These are phyloP conservation scores for Plutella xylostella DNA, from an alignment of 2,888 invertebrate genomes.

Conservation along the genomic window DNA sequence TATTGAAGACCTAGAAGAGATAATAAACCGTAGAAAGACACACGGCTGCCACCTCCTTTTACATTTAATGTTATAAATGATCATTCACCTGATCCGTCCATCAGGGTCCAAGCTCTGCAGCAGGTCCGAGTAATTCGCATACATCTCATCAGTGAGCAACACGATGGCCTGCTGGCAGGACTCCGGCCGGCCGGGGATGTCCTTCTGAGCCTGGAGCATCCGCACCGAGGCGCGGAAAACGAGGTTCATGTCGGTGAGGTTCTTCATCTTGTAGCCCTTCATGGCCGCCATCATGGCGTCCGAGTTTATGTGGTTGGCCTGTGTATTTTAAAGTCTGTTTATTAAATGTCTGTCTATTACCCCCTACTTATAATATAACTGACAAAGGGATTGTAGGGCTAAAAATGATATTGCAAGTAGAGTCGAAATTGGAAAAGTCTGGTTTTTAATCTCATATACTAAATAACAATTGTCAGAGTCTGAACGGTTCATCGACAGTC, in stretches of 20 bases:
- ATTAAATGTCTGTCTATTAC: no score
- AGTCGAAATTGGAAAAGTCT: no score
- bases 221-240: constrained; percentile 36
- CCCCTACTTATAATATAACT: no score
- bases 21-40: no score
- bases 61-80: no score
- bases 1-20: no score
- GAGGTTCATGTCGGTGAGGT: constrained; percentile 38
- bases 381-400: no score
- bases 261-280: constrained; percentile 28
- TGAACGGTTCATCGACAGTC: no score
- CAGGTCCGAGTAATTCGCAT: constrained; percentile 37
- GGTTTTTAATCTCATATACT: no score
- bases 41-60: neutral
- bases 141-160: constrained; percentile 47
- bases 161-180: constrained; percentile 60
- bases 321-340: no score
- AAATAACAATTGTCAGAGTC: no score
- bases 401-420: no score
- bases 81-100: constrained; percentile 49
- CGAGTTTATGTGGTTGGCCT: constrained; percentile 60
- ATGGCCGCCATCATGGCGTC: constrained; percentile 54
- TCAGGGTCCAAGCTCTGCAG: constrained; percentile 41
- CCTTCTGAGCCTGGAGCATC: constrained; percentile 32
- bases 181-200: constrained; percentile 26